Percentiles rank a stretch among this genome's conserved stretches.
phyloP scores from a whole-genome alignment of 2,113 vertebrate species.

The Lipophrys pholis region DNA sequence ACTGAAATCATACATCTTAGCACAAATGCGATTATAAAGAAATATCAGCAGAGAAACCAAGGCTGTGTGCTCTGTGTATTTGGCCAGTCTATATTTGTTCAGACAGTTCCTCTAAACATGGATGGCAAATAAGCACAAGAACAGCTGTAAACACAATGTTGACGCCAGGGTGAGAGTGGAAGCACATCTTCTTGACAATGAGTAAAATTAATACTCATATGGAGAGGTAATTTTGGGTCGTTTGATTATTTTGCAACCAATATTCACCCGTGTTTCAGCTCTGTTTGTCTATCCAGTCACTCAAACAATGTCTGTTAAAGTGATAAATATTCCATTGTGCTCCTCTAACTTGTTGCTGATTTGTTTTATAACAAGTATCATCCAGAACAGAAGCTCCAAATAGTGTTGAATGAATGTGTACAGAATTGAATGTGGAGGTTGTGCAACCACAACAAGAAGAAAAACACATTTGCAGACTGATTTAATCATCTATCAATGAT shows the following conservation, averaged over 20 bases:
- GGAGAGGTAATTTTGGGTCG: not conserved
- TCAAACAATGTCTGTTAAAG: not conserved
- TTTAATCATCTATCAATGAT: constrained; percentile 1
- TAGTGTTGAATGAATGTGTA: not conserved
- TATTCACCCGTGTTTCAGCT: not conserved
- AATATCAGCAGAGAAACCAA: constrained; percentile 22
- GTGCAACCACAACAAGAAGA: not conserved
- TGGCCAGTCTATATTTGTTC: constrained; percentile 37
- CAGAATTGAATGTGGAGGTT: not conserved
- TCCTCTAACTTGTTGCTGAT: constrained; percentile 5
- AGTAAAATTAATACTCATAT: not conserved
- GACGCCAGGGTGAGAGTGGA: not conserved
- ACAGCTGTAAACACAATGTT: not conserved
- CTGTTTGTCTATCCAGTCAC: not conserved
- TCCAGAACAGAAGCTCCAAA: constrained; percentile 3
- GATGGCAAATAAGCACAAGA: constrained; percentile 12
- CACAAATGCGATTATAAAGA: constrained; percentile 35
- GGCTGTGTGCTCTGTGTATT: not conserved
- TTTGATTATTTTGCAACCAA: not conserved
- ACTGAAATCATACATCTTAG: constrained; percentile 46
- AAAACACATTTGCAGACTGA: not conserved
- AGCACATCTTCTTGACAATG: not conserved
- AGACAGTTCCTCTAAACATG: constrained; percentile 21
- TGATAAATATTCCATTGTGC: not conserved
- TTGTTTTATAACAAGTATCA: not conserved